These are phyloP conservation scores for Caenorhabditis drosophilae DNA, from an alignment of 2,888 invertebrate genomes.

Conservation along the genomic window DNA sequence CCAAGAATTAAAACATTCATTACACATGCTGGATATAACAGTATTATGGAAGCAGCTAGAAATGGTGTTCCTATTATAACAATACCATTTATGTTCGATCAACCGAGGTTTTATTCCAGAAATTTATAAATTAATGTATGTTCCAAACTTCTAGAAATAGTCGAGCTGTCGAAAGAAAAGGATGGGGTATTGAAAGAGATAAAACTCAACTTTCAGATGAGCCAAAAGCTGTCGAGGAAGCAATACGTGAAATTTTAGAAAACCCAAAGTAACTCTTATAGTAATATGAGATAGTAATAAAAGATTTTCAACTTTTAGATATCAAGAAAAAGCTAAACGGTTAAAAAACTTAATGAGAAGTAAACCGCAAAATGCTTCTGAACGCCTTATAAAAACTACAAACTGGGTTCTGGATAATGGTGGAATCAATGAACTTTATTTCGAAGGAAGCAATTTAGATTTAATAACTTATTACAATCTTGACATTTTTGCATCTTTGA, in stretches of 20 bases:
- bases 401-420: constrained; percentile 46
- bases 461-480: constrained; percentile 19
- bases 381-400: constrained; percentile 39
- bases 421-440: constrained; percentile 39
- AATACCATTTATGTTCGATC: constrained; percentile 48
- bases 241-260: constrained; percentile 29
- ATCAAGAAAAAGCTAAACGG: constrained; percentile 33
- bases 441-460: constrained; percentile 26
- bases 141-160: constrained; percentile 50
- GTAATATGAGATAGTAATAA: not conserved
- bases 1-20: constrained; percentile 52
- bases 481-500: constrained; percentile 11
- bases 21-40: constrained; percentile 63
- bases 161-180: constrained; percentile 47
- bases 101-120: constrained; percentile 30
- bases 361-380: constrained; percentile 42
- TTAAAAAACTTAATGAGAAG: constrained; percentile 37
- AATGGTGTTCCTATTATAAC: constrained; percentile 50
- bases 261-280: constrained; percentile 19
- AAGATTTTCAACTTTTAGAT: constrained; percentile 20
- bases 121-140: not conserved
- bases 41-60: constrained; percentile 57
- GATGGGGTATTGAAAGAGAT: constrained; percentile 51
- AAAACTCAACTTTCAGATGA: constrained; percentile 29
- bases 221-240: constrained; percentile 25